Conservation (phyloP, 2,113 vertebrate species). For the Leuciscus idus region DNA sequence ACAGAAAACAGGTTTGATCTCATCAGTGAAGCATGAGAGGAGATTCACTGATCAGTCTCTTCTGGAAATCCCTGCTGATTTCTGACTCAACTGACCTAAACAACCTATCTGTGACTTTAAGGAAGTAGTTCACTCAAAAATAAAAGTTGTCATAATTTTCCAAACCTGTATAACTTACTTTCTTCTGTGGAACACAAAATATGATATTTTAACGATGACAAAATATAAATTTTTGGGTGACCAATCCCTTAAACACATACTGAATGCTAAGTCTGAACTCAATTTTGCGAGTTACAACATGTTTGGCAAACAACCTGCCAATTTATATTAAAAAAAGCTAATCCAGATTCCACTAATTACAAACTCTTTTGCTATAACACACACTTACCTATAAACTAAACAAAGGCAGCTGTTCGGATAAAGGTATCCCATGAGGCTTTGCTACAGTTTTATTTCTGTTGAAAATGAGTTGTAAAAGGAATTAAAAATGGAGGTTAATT, state of each 20-base stretch:
- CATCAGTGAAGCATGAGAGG: neutral
- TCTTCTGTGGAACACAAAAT: neutral
- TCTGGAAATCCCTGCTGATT: neutral
- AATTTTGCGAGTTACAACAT: neutral
- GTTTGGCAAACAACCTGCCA: neutral
- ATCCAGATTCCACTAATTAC: neutral
- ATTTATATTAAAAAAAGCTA: neutral
- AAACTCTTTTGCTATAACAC: neutral
- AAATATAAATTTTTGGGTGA: neutral
- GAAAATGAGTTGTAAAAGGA: constrained; percentile 65
- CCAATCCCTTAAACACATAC: neutral
- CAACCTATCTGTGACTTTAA: neutral
- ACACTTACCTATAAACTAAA: constrained; percentile 54
- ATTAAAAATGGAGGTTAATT: constrained; percentile 76
- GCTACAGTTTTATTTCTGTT: constrained; percentile 64
- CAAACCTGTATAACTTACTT: neutral
- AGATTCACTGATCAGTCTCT: neutral
- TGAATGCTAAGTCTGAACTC: neutral
- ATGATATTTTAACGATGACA: neutral
- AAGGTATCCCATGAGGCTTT: constrained; percentile 53
- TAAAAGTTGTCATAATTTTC: neutral
- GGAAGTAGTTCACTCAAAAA: neutral
- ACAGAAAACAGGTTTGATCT: neutral
- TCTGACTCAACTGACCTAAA: neutral
- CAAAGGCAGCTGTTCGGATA: constrained; percentile 52